phyloP scores from a whole-genome alignment of 2,797 vertebrate species.

The Eidolon dupreanum region DNA sequence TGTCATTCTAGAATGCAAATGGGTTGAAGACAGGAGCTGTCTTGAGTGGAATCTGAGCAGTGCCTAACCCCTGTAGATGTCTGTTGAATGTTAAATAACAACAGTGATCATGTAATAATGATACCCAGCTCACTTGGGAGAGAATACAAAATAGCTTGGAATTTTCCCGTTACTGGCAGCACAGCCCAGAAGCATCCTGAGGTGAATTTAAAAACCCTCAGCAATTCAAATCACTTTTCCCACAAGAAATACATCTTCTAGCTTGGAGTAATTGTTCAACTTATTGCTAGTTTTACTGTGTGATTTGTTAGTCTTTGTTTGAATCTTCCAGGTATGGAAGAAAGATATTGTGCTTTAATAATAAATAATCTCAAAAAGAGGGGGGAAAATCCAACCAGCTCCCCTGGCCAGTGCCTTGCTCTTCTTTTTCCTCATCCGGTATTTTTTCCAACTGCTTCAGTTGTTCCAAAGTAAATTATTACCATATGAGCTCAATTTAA shows the following conservation, averaged over 20 bases:
- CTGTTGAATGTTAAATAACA: slow-evolving; percentile 54
- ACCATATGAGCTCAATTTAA: slow-evolving; percentile 72
- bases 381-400: not conserved
- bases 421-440: slow-evolving; percentile 39
- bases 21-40: not conserved
- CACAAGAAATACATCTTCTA: slow-evolving; percentile 55
- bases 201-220: slow-evolving; percentile 70
- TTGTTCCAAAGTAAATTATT: slow-evolving; percentile 78
- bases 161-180: slow-evolving; percentile 55
- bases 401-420: slow-evolving; percentile 44
- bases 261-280: slow-evolving; percentile 49
- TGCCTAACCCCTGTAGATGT: slow-evolving; percentile 2
- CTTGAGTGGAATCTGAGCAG: slow-evolving; percentile 43
- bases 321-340: slow-evolving; percentile 62
- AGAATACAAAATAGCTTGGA: slow-evolving; percentile 60
- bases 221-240: slow-evolving; percentile 58
- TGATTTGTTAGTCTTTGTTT: slow-evolving; percentile 69
- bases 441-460: slow-evolving; percentile 56
- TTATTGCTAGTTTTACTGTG: slow-evolving; percentile 62
- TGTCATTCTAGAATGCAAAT: slow-evolving; percentile 12
- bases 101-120: slow-evolving; percentile 10
- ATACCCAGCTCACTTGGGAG: slow-evolving; percentile 35
- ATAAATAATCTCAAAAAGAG: slow-evolving; percentile 71
- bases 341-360: slow-evolving; percentile 56
- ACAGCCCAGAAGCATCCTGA: slow-evolving; percentile 34